phyloP scores from a whole-genome alignment of 1,140 invertebrate genomes.

The Polypedilum vanderplanki region DNA sequence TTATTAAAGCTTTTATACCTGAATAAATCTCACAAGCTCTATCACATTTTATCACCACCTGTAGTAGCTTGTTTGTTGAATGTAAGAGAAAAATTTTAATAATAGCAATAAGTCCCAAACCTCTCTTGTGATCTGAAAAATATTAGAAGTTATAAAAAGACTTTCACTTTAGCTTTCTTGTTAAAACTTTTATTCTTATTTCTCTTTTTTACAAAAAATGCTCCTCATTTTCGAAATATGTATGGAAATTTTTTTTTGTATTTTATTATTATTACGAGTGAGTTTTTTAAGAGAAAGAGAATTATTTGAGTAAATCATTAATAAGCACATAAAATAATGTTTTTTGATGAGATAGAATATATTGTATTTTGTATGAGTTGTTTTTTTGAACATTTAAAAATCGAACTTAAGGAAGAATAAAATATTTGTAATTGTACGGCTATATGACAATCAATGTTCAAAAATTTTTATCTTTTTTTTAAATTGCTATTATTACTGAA shows the following conservation, averaged over 20 bases:
- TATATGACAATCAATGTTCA: slow-evolving; percentile 14
- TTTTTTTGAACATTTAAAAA: background rate
- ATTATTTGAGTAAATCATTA: no score
- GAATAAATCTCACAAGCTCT: no score
- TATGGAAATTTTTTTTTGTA: background rate
- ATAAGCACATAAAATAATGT: background rate
- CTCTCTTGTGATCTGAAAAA: slow-evolving; percentile 17
- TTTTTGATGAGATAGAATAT: background rate
- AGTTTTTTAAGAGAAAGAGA: no score
- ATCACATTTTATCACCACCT: no score
- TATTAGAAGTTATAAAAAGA: background rate
- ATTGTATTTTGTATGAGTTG: background rate
- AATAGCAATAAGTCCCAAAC: no score
- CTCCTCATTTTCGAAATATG: background rate
- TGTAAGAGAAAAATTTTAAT: no score
- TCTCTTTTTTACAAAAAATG: background rate
- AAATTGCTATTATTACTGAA: no score
- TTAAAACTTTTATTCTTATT: slow-evolving; percentile 20
- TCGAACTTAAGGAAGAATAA: background rate
- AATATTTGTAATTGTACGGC: background rate
- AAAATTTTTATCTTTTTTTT: background rate
- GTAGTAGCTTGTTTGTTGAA: no score
- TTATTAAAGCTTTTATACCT: no score
- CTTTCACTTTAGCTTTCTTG: background rate
- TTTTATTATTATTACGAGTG: background rate